A percentile compares a stretch with the other conserved stretches of the same genome.
Evolutionary conservation across 2,888 invertebrate species (phyloP).

Genomic region (Cryptocephalus moraei): DNA sequence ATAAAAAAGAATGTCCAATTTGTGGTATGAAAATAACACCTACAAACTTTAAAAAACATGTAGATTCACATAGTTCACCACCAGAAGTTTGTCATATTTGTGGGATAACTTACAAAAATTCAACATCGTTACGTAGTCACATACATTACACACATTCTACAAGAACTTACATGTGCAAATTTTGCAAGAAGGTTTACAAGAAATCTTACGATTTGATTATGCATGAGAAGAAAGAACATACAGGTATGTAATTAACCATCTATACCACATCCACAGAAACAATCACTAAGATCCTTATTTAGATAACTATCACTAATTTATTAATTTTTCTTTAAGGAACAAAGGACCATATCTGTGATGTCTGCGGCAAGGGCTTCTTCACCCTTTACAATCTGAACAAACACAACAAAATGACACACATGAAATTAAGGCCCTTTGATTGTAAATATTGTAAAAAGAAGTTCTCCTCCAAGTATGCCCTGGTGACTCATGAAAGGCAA

Average conservation of each 20-base stretch:
- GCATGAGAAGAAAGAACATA: slow-evolving; percentile 22
- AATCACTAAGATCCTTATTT: too few species aligned
- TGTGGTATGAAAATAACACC: slow-evolving; percentile 23
- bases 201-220: slow-evolving; percentile 20
- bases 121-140: slow-evolving; percentile 22
- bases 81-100: slow-evolving; percentile 30
- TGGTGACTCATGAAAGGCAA: slow-evolving; percentile 25
- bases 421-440: slow-evolving; percentile 23
- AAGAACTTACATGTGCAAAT: slow-evolving; percentile 17
- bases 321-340: slow-evolving; percentile 16
- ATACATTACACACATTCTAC: slow-evolving; percentile 23
- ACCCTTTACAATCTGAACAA: slow-evolving; percentile 20
- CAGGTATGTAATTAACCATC: slow-evolving; percentile 7
- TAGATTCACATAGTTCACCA: slow-evolving; percentile 22
- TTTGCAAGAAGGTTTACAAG: slow-evolving; percentile 19
- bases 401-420: slow-evolving; percentile 26
- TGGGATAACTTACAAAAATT: slow-evolving; percentile 25
- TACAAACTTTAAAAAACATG: slow-evolving; percentile 26
- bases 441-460: slow-evolving; percentile 25
- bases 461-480: slow-evolving; percentile 24
- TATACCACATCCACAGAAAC: not conserved
- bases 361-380: slow-evolving; percentile 19
- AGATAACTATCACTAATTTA: too few species aligned
- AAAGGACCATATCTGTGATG: slow-evolving; percentile 21
- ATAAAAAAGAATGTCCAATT: slow-evolving; percentile 25